phyloP scores from a whole-genome alignment of 2,888 invertebrate species.

The Ametastegia equiseti region DNA sequence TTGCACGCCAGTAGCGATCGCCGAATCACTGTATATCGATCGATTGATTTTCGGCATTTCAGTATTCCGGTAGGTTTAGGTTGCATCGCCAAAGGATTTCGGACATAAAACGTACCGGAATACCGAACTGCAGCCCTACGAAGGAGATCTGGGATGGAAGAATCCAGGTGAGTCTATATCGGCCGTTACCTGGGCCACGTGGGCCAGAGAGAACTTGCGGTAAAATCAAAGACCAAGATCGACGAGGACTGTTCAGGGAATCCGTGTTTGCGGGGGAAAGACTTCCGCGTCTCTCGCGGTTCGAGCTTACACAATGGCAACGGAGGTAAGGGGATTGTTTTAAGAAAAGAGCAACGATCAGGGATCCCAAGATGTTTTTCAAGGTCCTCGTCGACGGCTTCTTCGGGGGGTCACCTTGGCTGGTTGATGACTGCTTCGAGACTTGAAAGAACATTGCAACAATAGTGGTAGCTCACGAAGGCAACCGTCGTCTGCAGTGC shows the following conservation, averaged over 20 bases:
- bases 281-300: constrained; percentile 36
- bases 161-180: background rate
- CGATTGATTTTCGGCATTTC: too few species aligned
- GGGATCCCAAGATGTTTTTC: constrained; percentile 51
- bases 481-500: constrained; percentile 44
- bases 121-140: too few species aligned
- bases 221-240: constrained; percentile 42
- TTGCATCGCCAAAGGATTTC: too few species aligned
- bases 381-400: constrained; percentile 49
- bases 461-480: constrained; percentile 52
- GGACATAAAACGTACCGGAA: too few species aligned
- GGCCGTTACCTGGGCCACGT: constrained; percentile 1
- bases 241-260: constrained; percentile 13
- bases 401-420: constrained; percentile 54
- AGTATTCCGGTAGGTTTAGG: too few species aligned
- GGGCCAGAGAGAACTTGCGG: constrained; percentile 35
- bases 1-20: too few species aligned
- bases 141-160: background rate
- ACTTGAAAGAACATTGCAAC: constrained; percentile 54
- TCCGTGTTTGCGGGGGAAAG: constrained; percentile 37
- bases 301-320: constrained; percentile 6
- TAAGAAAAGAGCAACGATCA: constrained; percentile 50
- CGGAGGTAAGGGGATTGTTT: constrained; percentile 19
- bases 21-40: too few species aligned
- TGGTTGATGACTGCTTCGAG: constrained; percentile 55